Conservation (phyloP, 2,888 invertebrate genomes). For the Calliopum simillimum region DNA sequence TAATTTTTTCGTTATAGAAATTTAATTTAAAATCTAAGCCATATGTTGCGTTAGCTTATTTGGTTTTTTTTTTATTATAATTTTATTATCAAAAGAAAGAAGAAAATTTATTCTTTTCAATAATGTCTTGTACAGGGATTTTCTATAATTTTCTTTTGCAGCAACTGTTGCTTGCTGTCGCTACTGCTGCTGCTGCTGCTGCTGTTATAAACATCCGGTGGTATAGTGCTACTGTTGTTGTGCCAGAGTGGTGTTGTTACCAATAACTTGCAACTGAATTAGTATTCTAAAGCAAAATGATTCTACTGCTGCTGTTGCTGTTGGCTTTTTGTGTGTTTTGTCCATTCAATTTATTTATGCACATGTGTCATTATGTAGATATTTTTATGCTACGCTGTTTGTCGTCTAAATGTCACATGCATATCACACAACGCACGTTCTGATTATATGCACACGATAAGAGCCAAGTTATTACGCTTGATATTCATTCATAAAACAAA, state of each 20-base stretch:
- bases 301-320: conserved; percentile 11
- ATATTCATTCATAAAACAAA: neutral
- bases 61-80: conserved; percentile 17
- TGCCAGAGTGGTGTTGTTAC: conserved; percentile 19
- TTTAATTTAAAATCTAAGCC: conserved; percentile 23
- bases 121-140: neutral
- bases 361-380: conserved; percentile 16
- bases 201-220: conserved; percentile 27
- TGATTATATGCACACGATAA: conserved; percentile 1
- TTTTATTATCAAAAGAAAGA: conserved; percentile 34
- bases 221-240: neutral
- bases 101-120: conserved; percentile 5
- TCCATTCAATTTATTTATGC: conserved; percentile 13
- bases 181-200: conserved; percentile 4
- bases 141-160: no score
- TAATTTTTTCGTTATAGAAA: no score
- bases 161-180: neutral
- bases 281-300: conserved; percentile 31
- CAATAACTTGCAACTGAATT: conserved; percentile 34
- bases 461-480: conserved; percentile 18
- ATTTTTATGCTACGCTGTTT: neutral
- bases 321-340: conserved; percentile 9
- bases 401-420: neutral
- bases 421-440: conserved; percentile 2
- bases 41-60: conserved; percentile 8